Evolutionary conservation across 2,113 vertebrate species (phyloP).

Genomic region (Neolamprologus kungweensis): DNA sequence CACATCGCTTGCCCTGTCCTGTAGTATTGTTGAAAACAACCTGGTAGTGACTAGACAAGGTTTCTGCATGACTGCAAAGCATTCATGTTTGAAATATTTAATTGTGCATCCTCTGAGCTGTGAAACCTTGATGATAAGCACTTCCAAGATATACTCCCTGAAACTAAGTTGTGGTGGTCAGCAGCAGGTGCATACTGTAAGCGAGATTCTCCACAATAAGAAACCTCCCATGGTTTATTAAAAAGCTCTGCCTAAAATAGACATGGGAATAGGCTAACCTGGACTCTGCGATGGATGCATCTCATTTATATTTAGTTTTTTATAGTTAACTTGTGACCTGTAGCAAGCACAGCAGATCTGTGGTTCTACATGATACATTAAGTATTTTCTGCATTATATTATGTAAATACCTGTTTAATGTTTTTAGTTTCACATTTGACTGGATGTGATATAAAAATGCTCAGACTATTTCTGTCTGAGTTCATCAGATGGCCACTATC

Average conservation of each 20-base stretch:
- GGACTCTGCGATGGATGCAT: neutral
- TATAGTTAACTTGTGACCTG: neutral
- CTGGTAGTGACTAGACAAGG: neutral
- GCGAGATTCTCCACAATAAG: neutral
- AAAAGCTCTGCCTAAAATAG: conserved; percentile 34
- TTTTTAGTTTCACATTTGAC: neutral
- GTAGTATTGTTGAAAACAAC: neutral
- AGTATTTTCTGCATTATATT: neutral
- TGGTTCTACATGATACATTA: neutral
- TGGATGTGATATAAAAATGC: neutral
- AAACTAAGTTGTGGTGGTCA: neutral
- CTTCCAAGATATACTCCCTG: neutral
- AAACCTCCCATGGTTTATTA: conserved; percentile 24
- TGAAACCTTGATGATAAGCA: neutral
- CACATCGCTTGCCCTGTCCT: neutral
- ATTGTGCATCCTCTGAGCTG: neutral
- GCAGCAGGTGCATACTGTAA: conserved; percentile 1
- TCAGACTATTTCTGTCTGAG: neutral
- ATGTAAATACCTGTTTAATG: neutral
- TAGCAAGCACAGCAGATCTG: neutral
- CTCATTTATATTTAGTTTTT: conserved; percentile 31
- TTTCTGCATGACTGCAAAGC: neutral
- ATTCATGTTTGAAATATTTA: neutral
- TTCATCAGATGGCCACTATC: neutral
- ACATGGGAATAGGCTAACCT: neutral